Base-by-base conservation (phyloP, 2,113 vertebrate genomes). In the Neomonachus schauinslandi region DNA sequence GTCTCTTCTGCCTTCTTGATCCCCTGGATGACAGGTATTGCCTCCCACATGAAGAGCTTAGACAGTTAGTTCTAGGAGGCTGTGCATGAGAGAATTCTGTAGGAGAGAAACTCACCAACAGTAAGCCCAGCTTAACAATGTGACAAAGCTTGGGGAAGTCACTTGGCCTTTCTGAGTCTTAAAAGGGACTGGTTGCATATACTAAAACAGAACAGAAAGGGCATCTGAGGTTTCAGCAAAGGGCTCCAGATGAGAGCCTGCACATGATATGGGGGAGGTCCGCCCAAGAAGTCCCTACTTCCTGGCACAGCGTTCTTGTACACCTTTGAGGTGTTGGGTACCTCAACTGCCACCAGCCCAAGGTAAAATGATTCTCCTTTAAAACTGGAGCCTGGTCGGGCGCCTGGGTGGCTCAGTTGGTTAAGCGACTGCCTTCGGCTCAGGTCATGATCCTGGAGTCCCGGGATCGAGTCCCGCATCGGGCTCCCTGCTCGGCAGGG, bases 201-300 rank as follows among this genome's bases (percentile, higher is more conserved):
- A 82, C 81, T 89, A 85, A 95, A 97, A 80, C 65, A 85, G 97
- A 86, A 39, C 9, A 74, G 77, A 69, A 83, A 71, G 21, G 26
- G 36, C 0, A 5, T 46, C 21, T 53, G 55, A 89, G 33, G 18
- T 84, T 80, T 76, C 36, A 80, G 76, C 55, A 89, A 61, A 94
- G 74, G n/a, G 21, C 71, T 89, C 67, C 69, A 67, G 39, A 24
- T 28, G 14, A 95, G 42, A 49, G 76, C 36, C 55, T 74, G 46
- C 8, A 14, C 6, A 5, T 57, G 31, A 71, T 19, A 71, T 4
- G 2, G 9, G 67, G 67, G 53, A 87, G 67, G 79, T 28, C 53
- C 42, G 13, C 33, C n/a, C 46, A 59, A 16, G 21, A 95, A 36
- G 2, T 39, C 26, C 71, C 21, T 4, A 24, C 36, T 51, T 46